Percentiles rank a stretch among this genome's conserved stretches.
phyloP scores from a whole-genome alignment of 2,888 invertebrate species.

The Asteroscopus sphinx region DNA sequence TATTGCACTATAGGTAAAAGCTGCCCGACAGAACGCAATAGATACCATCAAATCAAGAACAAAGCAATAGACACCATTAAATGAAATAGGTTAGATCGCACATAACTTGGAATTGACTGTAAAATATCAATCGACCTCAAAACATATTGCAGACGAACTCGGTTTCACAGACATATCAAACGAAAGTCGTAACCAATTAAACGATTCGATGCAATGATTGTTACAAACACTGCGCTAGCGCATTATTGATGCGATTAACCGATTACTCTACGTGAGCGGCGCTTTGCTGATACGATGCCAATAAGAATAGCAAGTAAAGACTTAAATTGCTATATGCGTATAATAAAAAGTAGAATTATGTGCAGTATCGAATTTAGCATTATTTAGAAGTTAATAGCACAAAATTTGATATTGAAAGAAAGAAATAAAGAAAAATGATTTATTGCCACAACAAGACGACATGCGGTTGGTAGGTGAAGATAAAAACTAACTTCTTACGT shows the following conservation, averaged over 20 bases:
- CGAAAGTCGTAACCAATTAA: conserved; percentile 55
- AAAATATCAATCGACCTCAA: conserved; percentile 63
- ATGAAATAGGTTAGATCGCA: conserved; percentile 52
- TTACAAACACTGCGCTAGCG: conserved; percentile 39
- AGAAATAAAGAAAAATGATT: too few species aligned
- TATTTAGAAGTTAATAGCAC: conserved; percentile 2
- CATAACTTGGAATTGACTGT: conserved; percentile 47
- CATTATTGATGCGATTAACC: conserved; percentile 19
- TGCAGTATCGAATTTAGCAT: background rate
- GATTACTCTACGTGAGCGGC: conserved; percentile 18
- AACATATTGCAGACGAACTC: conserved; percentile 53
- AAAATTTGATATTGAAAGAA: background rate
- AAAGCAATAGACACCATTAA: conserved; percentile 40
- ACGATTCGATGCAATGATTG: conserved; percentile 47
- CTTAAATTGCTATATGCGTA: conserved; percentile 1
- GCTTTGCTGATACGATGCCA: conserved; percentile 11
- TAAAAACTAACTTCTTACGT: too few species aligned
- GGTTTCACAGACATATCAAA: conserved; percentile 62
- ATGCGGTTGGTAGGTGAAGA: too few species aligned
- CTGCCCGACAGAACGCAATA: conserved; percentile 21
- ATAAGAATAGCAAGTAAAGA: conserved; percentile 13
- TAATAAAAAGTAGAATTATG: background rate
- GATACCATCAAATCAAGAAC: conserved; percentile 34
- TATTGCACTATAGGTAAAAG: conserved; percentile 6
- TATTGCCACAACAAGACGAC: too few species aligned